Base-by-base conservation (phyloP, 1,140 invertebrate genomes). In the Teleopsis dalmanni region DNA sequence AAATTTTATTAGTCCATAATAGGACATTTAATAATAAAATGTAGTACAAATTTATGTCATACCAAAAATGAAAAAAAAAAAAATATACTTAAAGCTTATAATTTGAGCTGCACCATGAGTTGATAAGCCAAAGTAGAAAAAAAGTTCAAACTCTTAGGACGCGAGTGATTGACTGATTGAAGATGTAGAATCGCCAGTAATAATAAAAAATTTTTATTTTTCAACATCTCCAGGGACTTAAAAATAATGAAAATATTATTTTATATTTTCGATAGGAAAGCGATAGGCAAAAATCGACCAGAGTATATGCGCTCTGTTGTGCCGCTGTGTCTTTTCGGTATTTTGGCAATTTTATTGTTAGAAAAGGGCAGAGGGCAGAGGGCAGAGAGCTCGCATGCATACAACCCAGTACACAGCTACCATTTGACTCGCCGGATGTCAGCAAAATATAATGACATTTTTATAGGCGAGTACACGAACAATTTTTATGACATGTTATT, bases 401-500 rank as follows among this genome's bases (percentile, higher is more conserved):
- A 40, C 18, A 11, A 13, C 18, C 13, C 22, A 37, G 9, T 9
- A 16, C 35, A 6, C 4, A 23, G 40, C 14, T 22, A n/a, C 40
- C 23, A 7, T 7, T 11, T 29, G 7, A 8, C 27, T 8, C 25
- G 14, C 21, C 47, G 47, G 47, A 50, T 50, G 42, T n/a, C 42
- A 38, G 41, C 27, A 21, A 27, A 21, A 50, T 19, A 38, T 63
- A 65, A 66, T 66, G 60, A 58, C 55, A 66, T 65, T 65, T 65
- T 65, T 66, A 66, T 65, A 56, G 52, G 59, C 57, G 54, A 54
- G 23, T 50, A 31, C 19, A 36, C 21, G 44, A 46, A 29, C 44
- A 35, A 46, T 25, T 60, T 65, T 65, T 62, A 65, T 65, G 62
- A 56, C 54, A 60, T 60, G 62, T 62, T 65, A 65, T 65, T 65